These are phyloP conservation scores for Numenius arquata DNA, from an alignment of 2,113 vertebrate genomes.

Conservation along the genomic window DNA sequence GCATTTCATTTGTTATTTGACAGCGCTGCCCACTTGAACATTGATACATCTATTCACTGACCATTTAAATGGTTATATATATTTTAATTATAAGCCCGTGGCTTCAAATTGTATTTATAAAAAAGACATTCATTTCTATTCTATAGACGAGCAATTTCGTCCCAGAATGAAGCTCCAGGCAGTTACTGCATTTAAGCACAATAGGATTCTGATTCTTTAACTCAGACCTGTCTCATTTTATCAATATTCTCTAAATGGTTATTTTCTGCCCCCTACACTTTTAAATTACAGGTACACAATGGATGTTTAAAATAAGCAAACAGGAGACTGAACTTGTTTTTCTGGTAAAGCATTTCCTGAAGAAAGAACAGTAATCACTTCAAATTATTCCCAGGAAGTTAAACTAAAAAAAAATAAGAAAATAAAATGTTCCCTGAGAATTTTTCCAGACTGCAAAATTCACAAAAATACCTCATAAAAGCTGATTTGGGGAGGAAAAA, in stretches of 20 bases:
- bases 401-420: neutral
- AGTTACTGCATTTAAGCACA: neutral
- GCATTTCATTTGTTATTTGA: neutral
- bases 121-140: neutral
- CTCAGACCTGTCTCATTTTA: neutral
- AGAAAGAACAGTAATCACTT: neutral
- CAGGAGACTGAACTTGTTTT: neutral
- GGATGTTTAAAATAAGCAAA: neutral
- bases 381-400: neutral
- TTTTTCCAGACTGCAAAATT: neutral
- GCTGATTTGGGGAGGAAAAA: neutral
- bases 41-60: neutral
- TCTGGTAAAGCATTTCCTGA: neutral
- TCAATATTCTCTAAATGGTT: neutral
- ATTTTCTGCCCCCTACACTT: neutral
- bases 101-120: neutral
- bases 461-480: neutral
- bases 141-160: neutral
- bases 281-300: neutral
- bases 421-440: neutral
- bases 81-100: neutral
- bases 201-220: neutral
- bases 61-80: neutral
- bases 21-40: neutral
- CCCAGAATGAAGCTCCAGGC: neutral